A percentile compares a stretch with the other conserved stretches of the same genome.
Evolutionary conservation across 2,888 invertebrate genomes (phyloP).

Genomic region (Taenaris catops): DNA sequence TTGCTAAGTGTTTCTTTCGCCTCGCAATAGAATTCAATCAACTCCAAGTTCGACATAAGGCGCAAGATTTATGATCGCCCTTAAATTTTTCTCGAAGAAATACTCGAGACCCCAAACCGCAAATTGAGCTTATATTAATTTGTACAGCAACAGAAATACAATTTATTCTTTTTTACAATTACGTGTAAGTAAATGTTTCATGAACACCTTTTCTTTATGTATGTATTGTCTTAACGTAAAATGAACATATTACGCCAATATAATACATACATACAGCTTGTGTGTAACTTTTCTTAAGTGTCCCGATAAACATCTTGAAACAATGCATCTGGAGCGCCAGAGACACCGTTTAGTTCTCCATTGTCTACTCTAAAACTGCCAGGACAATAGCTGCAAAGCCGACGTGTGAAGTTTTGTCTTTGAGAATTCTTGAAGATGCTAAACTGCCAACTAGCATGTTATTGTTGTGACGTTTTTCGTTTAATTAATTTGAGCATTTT

Average conservation of each 20-base stretch:
- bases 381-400: constrained; percentile 14
- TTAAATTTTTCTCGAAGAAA: no score
- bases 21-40: constrained; percentile 66
- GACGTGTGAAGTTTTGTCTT: constrained; percentile 13
- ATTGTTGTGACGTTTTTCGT: constrained; percentile 6
- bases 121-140: no score
- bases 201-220: no score
- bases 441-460: constrained; percentile 4
- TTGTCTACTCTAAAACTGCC: constrained; percentile 16
- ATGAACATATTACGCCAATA: no score
- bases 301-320: constrained; percentile 17
- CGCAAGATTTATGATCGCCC: constrained; percentile 79
- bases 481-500: background rate
- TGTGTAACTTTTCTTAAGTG: constrained; percentile 7
- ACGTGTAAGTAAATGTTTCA: no score
- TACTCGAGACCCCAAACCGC: no score
- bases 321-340: constrained; percentile 19
- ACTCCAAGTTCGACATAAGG: constrained; percentile 73
- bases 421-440: constrained; percentile 6
- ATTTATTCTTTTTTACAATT: no score
- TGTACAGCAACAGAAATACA: no score
- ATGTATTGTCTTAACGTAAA: no score
- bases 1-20: no score
- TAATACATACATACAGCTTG: no score
- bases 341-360: constrained; percentile 16